A percentile compares a stretch with the other conserved stretches of the same genome.
phyloP scores from a whole-genome alignment of 2,113 vertebrate species.

The Toxostoma redivivum region DNA sequence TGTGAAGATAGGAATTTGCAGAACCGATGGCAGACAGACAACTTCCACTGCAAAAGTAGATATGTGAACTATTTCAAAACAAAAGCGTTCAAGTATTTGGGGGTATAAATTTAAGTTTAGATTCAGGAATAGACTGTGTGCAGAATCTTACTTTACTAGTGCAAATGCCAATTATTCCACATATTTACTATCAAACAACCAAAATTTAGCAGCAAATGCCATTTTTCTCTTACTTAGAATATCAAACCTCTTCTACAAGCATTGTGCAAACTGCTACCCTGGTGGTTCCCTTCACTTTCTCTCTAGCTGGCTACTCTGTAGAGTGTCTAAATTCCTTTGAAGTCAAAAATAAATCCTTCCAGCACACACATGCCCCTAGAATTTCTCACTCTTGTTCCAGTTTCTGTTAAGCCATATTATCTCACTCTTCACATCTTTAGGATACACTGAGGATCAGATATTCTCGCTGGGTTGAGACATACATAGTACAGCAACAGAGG shows the following conservation, averaged over 20 bases:
- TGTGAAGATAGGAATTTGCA: neutral
- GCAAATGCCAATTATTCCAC: neutral
- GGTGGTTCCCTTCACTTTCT: neutral
- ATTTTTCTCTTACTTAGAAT: neutral
- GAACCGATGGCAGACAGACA: neutral
- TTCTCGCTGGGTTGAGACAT: neutral
- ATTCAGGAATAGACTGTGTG: neutral
- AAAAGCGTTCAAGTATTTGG: neutral
- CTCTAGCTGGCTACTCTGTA: neutral
- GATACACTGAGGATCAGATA: neutral
- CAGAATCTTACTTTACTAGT: neutral
- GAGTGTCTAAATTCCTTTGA: neutral
- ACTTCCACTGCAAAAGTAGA: neutral
- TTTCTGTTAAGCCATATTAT: neutral
- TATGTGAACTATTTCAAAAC: neutral
- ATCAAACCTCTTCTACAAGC: neutral
- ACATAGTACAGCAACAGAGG: neutral
- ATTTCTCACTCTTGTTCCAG: constrained; percentile 10
- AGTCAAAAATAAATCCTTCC: neutral
- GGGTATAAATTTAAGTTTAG: neutral
- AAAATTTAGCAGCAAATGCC: neutral
- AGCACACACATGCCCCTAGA: neutral
- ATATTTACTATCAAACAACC: neutral
- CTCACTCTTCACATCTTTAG: neutral
- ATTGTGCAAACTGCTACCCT: neutral